Base-by-base conservation (phyloP, 2,888 invertebrate genomes). In the Troglohyphantes excavatus region DNA sequence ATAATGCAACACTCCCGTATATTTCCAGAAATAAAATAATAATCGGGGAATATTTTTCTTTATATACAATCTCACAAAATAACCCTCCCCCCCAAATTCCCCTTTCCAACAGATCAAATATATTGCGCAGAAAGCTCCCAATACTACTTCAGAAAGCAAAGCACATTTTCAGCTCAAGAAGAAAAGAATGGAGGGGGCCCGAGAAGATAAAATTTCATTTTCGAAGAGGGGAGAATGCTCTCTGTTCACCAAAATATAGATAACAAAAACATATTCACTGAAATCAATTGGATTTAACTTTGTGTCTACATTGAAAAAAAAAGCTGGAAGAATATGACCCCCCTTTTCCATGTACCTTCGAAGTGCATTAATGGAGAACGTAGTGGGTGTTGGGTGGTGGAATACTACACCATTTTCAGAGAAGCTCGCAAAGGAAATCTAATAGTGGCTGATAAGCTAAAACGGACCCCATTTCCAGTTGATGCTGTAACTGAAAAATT, bases 201-300 rank as follows among this genome's bases (percentile, higher is more conserved):
- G 17, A 67, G 72, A 76, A 82, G 67, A 76, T 70, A 67, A 78
- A 86, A 86, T 86, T 86, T 86, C 85, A 86, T 86, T 86, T 86
- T 86, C 61, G 68, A n/a, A n/a, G n/a, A 21, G 53, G 23, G 43
- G 27, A 83, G 70, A 65, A 75, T 78, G 59, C 39, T 21, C 68
- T 68, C 46, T 33, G 26, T 70, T 78, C 76, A 70, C 29, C 59
- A 78, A 86, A 86, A 86, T 86, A 86, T 61, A 86, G 68, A 86
- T 78, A 86, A 78, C 85, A 86, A 86, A 86, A 86, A 78, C 76
- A 86, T 86, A 86, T 86, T 86, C 85, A 78, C 68, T 68, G 85
- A 70, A 86, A 86, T 86, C 85, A 86, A 86, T 86, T 86, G 85
- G 78, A 86, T 86, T 86, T 86, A 86, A 86, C 85, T 86, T 70